phyloP scores from a whole-genome alignment of 2,113 vertebrate species.

The Isichthys henryi region DNA sequence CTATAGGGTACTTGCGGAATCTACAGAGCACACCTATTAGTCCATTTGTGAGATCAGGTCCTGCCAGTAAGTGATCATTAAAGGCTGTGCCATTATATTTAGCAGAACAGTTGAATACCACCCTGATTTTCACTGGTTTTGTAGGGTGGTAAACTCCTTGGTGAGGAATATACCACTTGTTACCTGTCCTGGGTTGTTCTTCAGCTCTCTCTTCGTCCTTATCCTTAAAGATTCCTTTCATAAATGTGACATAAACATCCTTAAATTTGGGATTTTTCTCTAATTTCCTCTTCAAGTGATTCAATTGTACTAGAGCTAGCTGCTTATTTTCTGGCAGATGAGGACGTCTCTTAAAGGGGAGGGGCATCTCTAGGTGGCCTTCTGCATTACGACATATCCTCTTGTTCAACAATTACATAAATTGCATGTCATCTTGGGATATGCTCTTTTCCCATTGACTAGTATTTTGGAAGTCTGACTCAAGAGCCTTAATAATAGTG shows the following conservation, averaged over 20 bases:
- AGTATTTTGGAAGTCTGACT: neutral
- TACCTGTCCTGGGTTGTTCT: neutral
- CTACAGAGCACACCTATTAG: too few relatives aligned
- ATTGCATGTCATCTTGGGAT: conserved; percentile 14
- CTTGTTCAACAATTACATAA: neutral
- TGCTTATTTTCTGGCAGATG: conserved; percentile 12
- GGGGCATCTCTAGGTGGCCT: conserved; percentile 13
- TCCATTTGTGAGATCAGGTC: too few relatives aligned
- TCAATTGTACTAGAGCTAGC: neutral
- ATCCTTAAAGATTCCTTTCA: neutral
- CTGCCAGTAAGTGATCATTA: too few relatives aligned
- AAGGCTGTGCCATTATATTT: too few relatives aligned
- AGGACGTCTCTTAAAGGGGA: conserved; percentile 7
- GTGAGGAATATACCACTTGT: conserved; percentile 7
- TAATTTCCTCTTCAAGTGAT: neutral
- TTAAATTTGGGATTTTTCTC: neutral
- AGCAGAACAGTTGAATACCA: too few relatives aligned
- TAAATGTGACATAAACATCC: neutral
- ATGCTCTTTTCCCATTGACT: neutral
- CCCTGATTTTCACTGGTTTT: neutral
- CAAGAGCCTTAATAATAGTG: too few relatives aligned
- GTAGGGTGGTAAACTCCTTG: neutral
- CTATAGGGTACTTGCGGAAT: too few relatives aligned
- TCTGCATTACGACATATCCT: too few relatives aligned
- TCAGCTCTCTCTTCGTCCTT: neutral